Evolutionary conservation across 1,140 invertebrate species (phyloP).

Genomic region (Gerris buenoi): DNA sequence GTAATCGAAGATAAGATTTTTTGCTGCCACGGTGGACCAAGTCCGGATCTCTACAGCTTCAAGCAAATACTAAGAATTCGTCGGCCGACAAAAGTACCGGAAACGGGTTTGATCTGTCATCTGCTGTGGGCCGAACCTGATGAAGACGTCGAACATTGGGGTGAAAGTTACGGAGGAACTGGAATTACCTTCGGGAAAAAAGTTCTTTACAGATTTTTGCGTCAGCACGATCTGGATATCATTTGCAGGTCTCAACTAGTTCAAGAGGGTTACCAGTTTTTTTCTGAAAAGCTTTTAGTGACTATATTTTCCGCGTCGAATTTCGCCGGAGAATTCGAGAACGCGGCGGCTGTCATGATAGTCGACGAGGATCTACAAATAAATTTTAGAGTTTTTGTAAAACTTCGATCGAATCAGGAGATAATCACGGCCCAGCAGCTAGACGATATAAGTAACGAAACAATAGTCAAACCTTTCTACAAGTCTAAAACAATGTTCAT

Average conservation of each 20-base stretch:
- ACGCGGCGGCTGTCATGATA: neutral
- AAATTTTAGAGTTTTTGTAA: neutral
- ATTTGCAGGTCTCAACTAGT: neutral
- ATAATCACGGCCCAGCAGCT: neutral
- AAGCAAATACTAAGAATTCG: constrained; percentile 49
- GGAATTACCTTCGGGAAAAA: neutral
- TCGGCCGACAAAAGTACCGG: constrained; percentile 50
- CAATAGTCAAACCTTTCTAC: neutral
- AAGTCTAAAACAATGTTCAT: neutral
- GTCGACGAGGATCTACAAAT: neutral
- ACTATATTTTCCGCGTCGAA: neutral
- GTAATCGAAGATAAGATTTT: constrained; percentile 43
- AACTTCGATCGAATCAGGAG: neutral
- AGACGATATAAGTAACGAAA: neutral
- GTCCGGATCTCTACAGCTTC: constrained; percentile 41
- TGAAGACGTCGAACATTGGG: neutral
- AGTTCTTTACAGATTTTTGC: neutral
- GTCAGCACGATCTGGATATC: neutral
- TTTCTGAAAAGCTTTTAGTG: neutral
- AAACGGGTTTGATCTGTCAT: constrained; percentile 45
- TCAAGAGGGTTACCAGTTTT: neutral
- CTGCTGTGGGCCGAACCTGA: neutral
- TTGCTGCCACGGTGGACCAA: constrained; percentile 44
- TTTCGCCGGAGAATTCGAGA: neutral
- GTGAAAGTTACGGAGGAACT: neutral